phyloP scores from a whole-genome alignment of 2,888 invertebrate genomes.

The Rhagophthalmus giganteus region DNA sequence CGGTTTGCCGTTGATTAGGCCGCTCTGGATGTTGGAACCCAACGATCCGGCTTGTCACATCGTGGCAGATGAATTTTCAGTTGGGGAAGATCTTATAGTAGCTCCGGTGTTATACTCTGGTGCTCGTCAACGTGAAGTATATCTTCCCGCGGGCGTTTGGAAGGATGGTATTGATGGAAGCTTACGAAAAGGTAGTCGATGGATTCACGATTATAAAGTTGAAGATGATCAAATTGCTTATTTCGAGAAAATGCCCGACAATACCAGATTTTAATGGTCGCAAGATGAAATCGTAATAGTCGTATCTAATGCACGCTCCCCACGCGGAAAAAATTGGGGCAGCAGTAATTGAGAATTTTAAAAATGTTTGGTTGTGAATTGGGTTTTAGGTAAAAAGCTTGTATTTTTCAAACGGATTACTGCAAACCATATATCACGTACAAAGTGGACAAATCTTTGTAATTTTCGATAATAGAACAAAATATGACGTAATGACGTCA shows the following conservation, averaged over 20 bases:
- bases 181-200: slow-evolving; percentile 82
- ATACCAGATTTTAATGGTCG: slow-evolving; percentile 75
- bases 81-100: slow-evolving; percentile 88
- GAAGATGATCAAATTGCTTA: slow-evolving; percentile 79
- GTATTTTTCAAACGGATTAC: too few species aligned
- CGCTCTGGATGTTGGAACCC: slow-evolving; percentile 87
- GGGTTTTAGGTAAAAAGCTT: too few species aligned
- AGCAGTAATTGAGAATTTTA: too few species aligned
- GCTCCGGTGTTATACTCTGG: slow-evolving; percentile 80
- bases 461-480: too few species aligned
- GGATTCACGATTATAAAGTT: slow-evolving; percentile 87
- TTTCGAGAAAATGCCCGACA: slow-evolving; percentile 82
- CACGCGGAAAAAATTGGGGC: too few species aligned
- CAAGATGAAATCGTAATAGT: too few species aligned
- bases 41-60: slow-evolving; percentile 75
- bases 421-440: too few species aligned
- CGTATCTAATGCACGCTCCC: too few species aligned
- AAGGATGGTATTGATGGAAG: slow-evolving; percentile 88
- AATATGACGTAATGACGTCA: too few species aligned
- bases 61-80: slow-evolving; percentile 83
- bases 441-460: too few species aligned
- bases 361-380: too few species aligned
- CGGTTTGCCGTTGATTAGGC: slow-evolving; percentile 82
- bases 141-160: slow-evolving; percentile 91
- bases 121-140: slow-evolving; percentile 76